Conservation (phyloP, 1,140 invertebrate genomes). For the Drosophila novamexicana region DNA sequence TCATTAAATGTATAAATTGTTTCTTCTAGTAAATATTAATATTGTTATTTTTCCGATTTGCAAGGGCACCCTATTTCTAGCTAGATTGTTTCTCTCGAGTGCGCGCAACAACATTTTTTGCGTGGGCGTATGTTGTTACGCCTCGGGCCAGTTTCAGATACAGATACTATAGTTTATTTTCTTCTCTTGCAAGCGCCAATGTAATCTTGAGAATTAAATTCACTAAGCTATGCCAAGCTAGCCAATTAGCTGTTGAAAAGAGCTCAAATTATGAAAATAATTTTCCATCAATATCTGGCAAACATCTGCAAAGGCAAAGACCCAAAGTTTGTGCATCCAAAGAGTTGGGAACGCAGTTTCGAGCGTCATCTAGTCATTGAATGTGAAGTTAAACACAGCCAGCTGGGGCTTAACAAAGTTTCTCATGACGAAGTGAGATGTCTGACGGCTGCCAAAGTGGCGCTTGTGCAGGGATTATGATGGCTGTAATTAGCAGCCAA, state of each 20-base stretch:
- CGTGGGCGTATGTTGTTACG: constrained; percentile 3
- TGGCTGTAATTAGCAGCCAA: constrained; percentile 60
- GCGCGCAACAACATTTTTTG: not conserved
- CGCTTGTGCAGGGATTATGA: constrained; percentile 48
- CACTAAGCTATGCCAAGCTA: too few species aligned
- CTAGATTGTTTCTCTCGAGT: not conserved
- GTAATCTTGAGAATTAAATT: too few species aligned
- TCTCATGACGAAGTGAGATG: constrained; percentile 56
- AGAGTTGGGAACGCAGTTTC: constrained; percentile 36
- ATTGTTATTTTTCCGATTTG: not conserved
- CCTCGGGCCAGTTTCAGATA: not conserved
- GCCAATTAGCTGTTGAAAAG: too few species aligned
- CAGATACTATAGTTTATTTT: constrained; percentile 1
- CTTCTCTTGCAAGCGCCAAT: constrained; percentile 13
- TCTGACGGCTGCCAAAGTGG: constrained; percentile 28
- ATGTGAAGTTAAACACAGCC: constrained; percentile 8
- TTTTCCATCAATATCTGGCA: too few species aligned
- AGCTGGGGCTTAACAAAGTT: constrained; percentile 61
- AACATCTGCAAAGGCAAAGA: constrained; percentile 26
- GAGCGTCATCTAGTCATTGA: constrained; percentile 42
- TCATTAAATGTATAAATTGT: too few species aligned
- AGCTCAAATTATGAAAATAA: too few species aligned
- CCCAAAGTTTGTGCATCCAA: constrained; percentile 56
- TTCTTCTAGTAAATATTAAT: not conserved
- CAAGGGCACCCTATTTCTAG: not conserved